A percentile compares a stretch with the other conserved stretches of the same genome.
Evolutionary conservation across 1,140 invertebrate species (phyloP).

Genomic region (Zaprionus davidi): DNA sequence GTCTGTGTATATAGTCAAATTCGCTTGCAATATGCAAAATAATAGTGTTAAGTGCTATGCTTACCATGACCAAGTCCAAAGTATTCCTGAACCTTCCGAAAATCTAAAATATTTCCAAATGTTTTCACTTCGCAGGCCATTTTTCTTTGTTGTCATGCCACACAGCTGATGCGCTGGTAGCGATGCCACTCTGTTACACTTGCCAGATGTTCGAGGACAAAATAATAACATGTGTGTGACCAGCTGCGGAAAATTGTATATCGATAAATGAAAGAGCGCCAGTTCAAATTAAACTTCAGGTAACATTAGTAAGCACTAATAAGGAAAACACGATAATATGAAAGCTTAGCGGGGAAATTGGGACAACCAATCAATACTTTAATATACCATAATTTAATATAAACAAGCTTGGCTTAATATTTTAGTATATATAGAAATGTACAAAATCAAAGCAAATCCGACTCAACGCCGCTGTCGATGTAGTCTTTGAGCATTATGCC

Average conservation of each 20-base stretch:
- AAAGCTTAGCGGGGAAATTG: neutral
- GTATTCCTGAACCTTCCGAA: conserved; percentile 86
- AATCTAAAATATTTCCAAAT: conserved; percentile 88
- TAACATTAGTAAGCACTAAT: neutral
- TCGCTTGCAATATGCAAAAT: neutral
- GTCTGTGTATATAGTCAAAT: conserved; percentile 81
- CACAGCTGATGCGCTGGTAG: conserved; percentile 37
- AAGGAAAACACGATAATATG: neutral
- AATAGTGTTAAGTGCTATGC: conserved; percentile 38
- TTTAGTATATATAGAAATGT: neutral
- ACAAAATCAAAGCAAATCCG: conserved; percentile 75
- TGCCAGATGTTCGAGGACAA: neutral
- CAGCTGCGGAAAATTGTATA: neutral
- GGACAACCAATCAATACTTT: conserved; percentile 28
- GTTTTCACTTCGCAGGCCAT: conserved; percentile 90
- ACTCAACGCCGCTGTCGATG: conserved; percentile 86
- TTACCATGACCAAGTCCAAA: conserved; percentile 84
- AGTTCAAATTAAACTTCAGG: neutral
- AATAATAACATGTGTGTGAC: conserved; percentile 29
- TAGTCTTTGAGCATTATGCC: conserved; percentile 84
- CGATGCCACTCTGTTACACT: neutral
- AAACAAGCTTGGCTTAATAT: neutral
- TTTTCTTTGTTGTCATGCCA: conserved; percentile 65
- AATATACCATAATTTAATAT: conserved; percentile 31
- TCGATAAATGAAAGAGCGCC: conserved; percentile 7